Evolutionary conservation across 2,113 vertebrate species (phyloP).

Genomic region (Vulpes ferrilata): DNA sequence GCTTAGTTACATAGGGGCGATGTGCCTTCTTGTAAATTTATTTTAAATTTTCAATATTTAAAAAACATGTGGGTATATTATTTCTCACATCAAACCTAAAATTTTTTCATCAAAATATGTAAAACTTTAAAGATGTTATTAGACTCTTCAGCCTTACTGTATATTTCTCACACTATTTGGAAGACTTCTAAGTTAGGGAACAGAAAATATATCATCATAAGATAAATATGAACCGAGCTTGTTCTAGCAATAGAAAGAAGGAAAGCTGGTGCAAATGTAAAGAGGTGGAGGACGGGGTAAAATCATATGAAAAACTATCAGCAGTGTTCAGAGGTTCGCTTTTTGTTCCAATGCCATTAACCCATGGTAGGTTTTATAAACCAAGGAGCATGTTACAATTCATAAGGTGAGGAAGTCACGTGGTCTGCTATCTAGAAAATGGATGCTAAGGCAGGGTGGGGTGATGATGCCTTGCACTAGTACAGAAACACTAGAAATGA

Average conservation of each 20-base stretch:
- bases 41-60: conserved; percentile 24
- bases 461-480: not conserved
- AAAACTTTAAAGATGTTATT: not conserved
- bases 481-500: not conserved
- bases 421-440: not conserved
- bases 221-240: not conserved
- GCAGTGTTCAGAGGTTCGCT: not conserved
- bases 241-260: not conserved
- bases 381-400: not conserved
- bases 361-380: not conserved
- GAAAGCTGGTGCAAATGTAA: not conserved
- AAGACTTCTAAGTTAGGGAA: not conserved
- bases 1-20: not conserved
- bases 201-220: not conserved
- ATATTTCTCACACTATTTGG: not conserved
- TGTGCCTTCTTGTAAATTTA: not conserved
- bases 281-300: accelerated
- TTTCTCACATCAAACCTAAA: not conserved
- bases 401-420: not conserved
- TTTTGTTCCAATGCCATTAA: not conserved
- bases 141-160: not conserved
- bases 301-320: not conserved
- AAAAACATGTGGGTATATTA: not conserved
- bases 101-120: not conserved
- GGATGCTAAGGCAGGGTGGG: accelerated